Percentiles rank a stretch among this genome's conserved stretches.
Conservation (phyloP, 1,140 invertebrate genomes). For the Coelopa frigida region DNA sequence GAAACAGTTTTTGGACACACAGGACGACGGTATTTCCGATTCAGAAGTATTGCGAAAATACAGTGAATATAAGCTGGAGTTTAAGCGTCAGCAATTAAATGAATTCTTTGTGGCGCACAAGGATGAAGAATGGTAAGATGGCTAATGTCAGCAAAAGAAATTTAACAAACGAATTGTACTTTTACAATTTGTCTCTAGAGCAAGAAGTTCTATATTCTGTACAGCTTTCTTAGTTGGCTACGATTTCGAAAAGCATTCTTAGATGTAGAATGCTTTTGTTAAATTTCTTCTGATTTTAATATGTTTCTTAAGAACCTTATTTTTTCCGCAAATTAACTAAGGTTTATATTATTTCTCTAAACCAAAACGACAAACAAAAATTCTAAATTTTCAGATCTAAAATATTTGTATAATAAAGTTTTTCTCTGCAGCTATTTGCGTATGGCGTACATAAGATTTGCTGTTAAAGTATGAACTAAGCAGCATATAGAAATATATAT, state of each 20-base stretch:
- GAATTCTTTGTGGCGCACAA: conserved; percentile 99
- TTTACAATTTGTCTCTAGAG: background rate
- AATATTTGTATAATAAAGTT: conserved; percentile 35
- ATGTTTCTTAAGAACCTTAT: no score
- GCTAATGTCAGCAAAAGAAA: conserved; percentile 5
- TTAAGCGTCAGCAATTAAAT: conserved; percentile 90
- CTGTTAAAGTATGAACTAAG: conserved; percentile 10
- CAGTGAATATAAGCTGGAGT: conserved; percentile 97
- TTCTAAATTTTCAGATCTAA: conserved; percentile 4
- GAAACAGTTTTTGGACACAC: conserved; percentile 91
- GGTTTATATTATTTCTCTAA: background rate
- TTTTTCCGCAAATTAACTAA: no score
- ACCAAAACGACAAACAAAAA: conserved; percentile 5
- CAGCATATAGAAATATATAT: background rate
- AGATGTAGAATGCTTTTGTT: conserved; percentile 3
- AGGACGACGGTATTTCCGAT: conserved; percentile 96
- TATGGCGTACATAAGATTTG: conserved; percentile 19
- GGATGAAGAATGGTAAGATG: conserved; percentile 97
- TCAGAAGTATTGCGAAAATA: conserved; percentile 96
- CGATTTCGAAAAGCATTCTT: background rate
- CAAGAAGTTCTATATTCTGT: background rate
- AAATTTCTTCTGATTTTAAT: conserved; percentile 9
- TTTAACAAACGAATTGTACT: background rate
- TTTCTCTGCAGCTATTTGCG: conserved; percentile 43
- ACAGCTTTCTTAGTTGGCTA: background rate